phyloP scores from a whole-genome alignment of 1,140 invertebrate genomes.

The Mylabris phalerata region DNA sequence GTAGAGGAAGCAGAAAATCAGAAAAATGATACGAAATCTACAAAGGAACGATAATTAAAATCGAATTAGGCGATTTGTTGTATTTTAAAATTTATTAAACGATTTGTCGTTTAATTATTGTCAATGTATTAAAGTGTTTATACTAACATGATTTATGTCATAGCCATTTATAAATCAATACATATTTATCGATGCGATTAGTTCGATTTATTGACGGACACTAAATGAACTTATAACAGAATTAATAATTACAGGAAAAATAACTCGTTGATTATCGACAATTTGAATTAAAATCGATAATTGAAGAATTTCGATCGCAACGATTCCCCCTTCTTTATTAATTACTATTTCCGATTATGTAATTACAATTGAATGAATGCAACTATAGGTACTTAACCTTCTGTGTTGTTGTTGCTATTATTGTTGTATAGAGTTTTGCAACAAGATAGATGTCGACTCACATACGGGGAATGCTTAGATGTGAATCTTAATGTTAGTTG shows the following conservation, averaged over 20 bases:
- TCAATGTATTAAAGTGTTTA: constrained; percentile 24
- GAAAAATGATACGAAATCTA: background rate
- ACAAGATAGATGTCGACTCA: constrained; percentile 24
- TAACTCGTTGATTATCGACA: constrained; percentile 11
- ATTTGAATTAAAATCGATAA: background rate
- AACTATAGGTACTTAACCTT: constrained; percentile 20
- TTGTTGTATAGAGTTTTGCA: constrained; percentile 13
- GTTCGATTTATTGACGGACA: constrained; percentile 22
- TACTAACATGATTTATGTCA: constrained; percentile 27
- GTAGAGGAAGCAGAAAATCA: background rate
- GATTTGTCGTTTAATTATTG: constrained; percentile 27
- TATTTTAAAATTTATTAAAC: constrained; percentile 25
- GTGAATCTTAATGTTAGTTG: constrained; percentile 27
- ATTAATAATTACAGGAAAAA: constrained; percentile 13
- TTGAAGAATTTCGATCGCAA: background rate
- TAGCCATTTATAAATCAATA: constrained; percentile 26
- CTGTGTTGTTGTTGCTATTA: background rate
- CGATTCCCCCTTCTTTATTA: constrained; percentile 1
- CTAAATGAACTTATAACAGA: constrained; percentile 20
- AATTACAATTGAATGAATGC: constrained; percentile 8
- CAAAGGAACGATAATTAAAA: too few relatives aligned
- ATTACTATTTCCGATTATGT: constrained; percentile 21
- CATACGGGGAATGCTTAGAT: constrained; percentile 22
- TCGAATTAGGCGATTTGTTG: constrained; percentile 7
- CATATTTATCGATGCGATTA: constrained; percentile 28